Base-by-base conservation (phyloP, 1,140 invertebrate species). In the Danaus plexippus region DNA sequence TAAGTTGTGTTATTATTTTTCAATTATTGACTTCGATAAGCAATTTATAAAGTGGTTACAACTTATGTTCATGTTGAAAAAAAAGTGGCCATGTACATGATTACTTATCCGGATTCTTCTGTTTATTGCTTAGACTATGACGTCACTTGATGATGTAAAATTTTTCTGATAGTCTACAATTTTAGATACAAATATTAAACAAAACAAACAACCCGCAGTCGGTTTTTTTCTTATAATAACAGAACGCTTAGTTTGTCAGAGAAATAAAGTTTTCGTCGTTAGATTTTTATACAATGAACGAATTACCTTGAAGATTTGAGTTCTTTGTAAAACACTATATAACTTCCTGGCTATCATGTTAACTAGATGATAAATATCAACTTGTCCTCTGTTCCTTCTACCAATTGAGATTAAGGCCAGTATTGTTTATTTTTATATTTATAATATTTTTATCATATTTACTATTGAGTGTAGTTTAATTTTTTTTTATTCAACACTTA, bases 101-200 rank as follows among this genome's bases (percentile, higher is more conserved):
- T 72, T 75, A 78, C 60, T 69, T 80, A 80, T 76, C 79, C 83
- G 83, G 82, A 84, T 84, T 81, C 78, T 67, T 73, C 59, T 68
- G 63, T 67, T 46, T 46, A 44, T 44, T 61, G 61, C 69, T 67
- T 65, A 41, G 54, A 60, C 64, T 59, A 82, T 84, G 79, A 86
- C 68, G 76, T 84, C 77, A 83, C 67, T 67, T 61, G 54, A 60
- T 77, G 71, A 83, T 73, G 71, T 80, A 42, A 15, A 69, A 69
- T 67, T 61, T 32, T 75, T 57, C 75, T 75, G 71, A 75, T 79
- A 75, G 67, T 59, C 60, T 62, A 46, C 44, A 55, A 43, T 44
- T 52, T 43, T 52, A 45, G 43, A 40, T 51, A 51, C 22, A 50
- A 49, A 48, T 32, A 32, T 32, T 32, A 43, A 43, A 44, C 13